A percentile compares a stretch with the other conserved stretches of the same genome.
Conservation (phyloP, 2,113 vertebrate genomes). For the Anseranas semipalmata region DNA sequence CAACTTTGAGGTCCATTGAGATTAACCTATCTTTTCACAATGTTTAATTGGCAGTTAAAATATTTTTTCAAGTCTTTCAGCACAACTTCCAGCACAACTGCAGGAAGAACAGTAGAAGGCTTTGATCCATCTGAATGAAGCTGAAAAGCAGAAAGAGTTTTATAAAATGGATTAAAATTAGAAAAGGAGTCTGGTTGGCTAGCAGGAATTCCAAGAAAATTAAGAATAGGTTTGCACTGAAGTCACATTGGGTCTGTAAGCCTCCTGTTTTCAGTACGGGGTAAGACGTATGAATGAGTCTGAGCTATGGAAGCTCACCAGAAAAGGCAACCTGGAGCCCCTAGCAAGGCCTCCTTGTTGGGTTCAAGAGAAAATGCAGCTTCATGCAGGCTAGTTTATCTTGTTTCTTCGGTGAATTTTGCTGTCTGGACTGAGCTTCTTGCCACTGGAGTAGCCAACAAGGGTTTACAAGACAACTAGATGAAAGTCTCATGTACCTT, state of each 20-base stretch:
- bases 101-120: slow-evolving; percentile 22
- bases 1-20: slow-evolving; percentile 56
- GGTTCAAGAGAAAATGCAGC: neutral
- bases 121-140: slow-evolving; percentile 20
- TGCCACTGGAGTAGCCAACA: neutral
- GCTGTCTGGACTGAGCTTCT: neutral
- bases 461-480: neutral
- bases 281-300: neutral
- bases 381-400: neutral
- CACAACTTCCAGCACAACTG: slow-evolving; percentile 39
- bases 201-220: neutral
- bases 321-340: neutral
- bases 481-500: neutral
- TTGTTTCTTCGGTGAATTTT: neutral
- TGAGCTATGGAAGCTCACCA: neutral
- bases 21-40: slow-evolving; percentile 67
- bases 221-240: neutral
- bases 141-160: neutral
- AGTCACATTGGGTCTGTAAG: neutral
- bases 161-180: neutral
- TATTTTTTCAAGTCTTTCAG: slow-evolving; percentile 35
- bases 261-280: neutral
- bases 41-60: slow-evolving; percentile 61
- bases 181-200: neutral
- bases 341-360: neutral